phyloP scores from a whole-genome alignment of 2,113 vertebrate genomes.

The Fulica atra region DNA sequence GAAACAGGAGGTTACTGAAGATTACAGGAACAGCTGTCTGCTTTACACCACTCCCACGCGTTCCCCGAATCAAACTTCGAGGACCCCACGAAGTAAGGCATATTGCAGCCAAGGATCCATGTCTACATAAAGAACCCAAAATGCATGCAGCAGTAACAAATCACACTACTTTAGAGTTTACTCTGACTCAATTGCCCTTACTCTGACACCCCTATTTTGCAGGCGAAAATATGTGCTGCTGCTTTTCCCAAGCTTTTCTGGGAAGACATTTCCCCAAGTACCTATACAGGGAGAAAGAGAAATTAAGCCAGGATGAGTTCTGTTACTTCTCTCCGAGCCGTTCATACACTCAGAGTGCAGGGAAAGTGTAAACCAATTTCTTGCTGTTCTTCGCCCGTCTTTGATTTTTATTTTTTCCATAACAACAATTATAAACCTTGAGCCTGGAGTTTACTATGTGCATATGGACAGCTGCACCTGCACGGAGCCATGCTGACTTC shows the following conservation, averaged over 20 bases:
- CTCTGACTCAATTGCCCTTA: neutral
- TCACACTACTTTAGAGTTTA: neutral
- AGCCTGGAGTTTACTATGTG: neutral
- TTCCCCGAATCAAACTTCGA: neutral
- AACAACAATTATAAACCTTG: neutral
- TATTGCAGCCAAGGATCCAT: neutral
- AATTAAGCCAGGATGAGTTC: neutral
- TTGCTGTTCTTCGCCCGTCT: neutral
- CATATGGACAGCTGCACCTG: slow-evolving; percentile 26
- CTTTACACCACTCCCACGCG: neutral
- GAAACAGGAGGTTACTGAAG: slow-evolving; percentile 13
- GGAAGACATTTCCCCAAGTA: neutral
- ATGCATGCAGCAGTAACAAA: neutral
- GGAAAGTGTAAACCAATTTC: neutral
- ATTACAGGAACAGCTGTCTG: slow-evolving; percentile 48
- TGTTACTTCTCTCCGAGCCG: neutral
- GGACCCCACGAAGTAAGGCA: neutral
- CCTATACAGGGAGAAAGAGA: neutral
- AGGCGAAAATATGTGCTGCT: neutral
- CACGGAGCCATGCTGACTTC: neutral
- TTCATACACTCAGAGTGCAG: neutral
- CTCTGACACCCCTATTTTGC: neutral
- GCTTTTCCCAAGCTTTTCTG: neutral
- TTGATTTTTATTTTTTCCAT: neutral
- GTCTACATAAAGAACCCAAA: neutral